Conservation (phyloP, 2,113 vertebrate species). For the Lampris incognitus region DNA sequence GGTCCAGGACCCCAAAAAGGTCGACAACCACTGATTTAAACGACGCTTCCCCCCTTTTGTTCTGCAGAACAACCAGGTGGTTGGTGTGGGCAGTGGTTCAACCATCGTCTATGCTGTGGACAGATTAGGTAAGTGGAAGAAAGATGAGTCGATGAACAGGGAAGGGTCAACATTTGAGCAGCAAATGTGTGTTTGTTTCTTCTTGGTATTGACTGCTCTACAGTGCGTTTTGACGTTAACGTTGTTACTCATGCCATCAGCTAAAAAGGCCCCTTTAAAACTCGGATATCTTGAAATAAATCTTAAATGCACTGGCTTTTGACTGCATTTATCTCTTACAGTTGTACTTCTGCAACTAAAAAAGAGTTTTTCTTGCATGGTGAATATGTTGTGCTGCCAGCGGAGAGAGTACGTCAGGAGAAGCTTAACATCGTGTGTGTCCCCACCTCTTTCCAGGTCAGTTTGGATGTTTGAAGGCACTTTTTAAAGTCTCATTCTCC, state of each 20-base stretch:
- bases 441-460: constrained; percentile 96
- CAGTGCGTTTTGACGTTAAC: neutral
- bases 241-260: no score
- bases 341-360: neutral
- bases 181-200: no score
- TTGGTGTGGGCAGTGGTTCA: constrained; percentile 96
- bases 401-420: constrained; percentile 92
- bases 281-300: no score
- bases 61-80: constrained; percentile 91
- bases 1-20: no score
- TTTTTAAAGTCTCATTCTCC: neutral
- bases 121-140: constrained; percentile 85
- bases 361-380: neutral
- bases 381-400: constrained; percentile 71
- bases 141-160: no score
- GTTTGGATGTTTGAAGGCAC: constrained; percentile 14
- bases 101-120: constrained; percentile 96
- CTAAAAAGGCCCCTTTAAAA: no score
- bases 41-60: neutral
- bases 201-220: neutral
- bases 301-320: no score
- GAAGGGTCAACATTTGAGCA: no score
- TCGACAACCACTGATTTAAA: no score
- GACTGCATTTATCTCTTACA: no score
- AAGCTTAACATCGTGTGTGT: constrained; percentile 92